Evolutionary conservation across 2,888 invertebrate genomes (phyloP).

Genomic region (Scaptomyza cyrtandrae): DNA sequence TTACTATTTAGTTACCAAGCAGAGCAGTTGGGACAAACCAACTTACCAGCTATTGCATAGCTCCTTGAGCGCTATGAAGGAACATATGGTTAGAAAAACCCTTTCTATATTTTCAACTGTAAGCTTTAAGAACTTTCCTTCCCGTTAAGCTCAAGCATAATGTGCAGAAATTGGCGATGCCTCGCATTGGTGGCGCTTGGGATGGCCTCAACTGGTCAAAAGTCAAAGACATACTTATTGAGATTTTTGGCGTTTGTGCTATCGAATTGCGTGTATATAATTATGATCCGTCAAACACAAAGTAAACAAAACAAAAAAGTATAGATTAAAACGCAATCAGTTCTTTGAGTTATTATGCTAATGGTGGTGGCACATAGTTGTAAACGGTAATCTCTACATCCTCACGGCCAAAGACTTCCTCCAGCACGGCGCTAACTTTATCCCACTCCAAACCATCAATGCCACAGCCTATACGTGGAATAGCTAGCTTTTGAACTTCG

Average conservation of each 20-base stretch:
- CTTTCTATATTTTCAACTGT: neutral
- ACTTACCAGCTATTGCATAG: slow-evolving; percentile 84
- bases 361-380: slow-evolving; percentile 84
- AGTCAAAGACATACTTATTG: slow-evolving; percentile 86
- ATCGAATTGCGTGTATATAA: slow-evolving; percentile 86
- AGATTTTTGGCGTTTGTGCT: slow-evolving; percentile 85
- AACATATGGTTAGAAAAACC: slow-evolving; percentile 80
- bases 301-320: slow-evolving; percentile 37
- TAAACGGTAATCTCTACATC: slow-evolving; percentile 86
- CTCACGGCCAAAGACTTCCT: slow-evolving; percentile 85
- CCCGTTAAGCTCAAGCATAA: slow-evolving; percentile 81
- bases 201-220: slow-evolving; percentile 87
- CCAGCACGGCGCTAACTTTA: slow-evolving; percentile 85
- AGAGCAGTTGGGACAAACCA: slow-evolving; percentile 85
- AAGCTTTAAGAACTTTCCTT: neutral
- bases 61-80: slow-evolving; percentile 82
- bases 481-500: slow-evolving; percentile 86
- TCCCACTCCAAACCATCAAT: slow-evolving; percentile 88
- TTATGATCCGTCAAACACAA: slow-evolving; percentile 67
- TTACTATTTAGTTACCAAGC: slow-evolving; percentile 88
- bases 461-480: slow-evolving; percentile 89
- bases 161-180: slow-evolving; percentile 87
- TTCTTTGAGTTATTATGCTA: slow-evolving; percentile 13
- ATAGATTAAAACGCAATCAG: neutral
- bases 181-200: slow-evolving; percentile 88